phyloP scores from a whole-genome alignment of 92 coral and sea anemone genomes.

The Parazoanthus darwini region DNA sequence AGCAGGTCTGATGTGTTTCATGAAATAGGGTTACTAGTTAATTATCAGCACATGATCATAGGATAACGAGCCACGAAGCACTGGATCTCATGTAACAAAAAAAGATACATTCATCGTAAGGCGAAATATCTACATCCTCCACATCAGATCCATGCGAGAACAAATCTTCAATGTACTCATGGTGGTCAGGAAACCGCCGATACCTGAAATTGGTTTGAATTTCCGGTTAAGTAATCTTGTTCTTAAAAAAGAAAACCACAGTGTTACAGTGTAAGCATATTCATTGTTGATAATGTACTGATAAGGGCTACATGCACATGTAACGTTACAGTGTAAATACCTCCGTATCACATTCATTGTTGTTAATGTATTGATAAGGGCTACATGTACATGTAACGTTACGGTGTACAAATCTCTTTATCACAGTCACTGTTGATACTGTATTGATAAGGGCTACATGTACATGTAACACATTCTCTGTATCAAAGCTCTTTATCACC shows the following conservation, averaged over 20 bases:
- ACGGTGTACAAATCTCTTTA: no score
- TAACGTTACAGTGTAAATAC: not conserved
- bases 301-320: not conserved
- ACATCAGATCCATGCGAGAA: conserved; percentile 74
- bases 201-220: conserved; percentile 21
- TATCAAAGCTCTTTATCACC: no score
- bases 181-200: conserved; percentile 85
- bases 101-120: conserved; percentile 89
- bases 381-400: no score
- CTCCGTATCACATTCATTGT: not conserved
- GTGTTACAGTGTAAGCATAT: not conserved
- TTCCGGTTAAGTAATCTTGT: not conserved
- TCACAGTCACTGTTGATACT: no score
- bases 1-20: no score
- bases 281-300: not conserved
- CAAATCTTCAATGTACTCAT: conserved; percentile 71
- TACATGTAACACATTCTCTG: no score
- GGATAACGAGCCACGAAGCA: not conserved
- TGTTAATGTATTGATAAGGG: no score
- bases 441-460: no score
- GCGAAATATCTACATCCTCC: conserved; percentile 85
- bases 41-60: no score
- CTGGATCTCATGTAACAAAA: not conserved
- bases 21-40: no score
- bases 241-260: not conserved